Evolutionary conservation across 1,140 invertebrate genomes (phyloP).

Genomic region (Heliconius hermathena): DNA sequence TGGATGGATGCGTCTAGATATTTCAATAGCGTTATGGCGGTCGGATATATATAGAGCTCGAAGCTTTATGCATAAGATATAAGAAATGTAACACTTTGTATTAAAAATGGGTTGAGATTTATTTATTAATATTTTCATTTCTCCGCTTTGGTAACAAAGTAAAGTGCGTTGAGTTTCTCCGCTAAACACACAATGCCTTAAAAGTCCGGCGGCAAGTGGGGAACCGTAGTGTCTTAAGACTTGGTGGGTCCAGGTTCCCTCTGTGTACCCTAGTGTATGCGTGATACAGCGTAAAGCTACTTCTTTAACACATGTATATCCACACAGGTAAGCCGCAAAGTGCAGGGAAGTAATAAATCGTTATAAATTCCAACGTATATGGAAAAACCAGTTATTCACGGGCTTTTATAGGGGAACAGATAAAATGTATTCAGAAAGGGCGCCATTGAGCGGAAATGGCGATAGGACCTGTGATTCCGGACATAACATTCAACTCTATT

Average conservation of each 20-base stretch:
- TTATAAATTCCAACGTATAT: conserved; percentile 1
- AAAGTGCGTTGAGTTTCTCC: too few relatives aligned
- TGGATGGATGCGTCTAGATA: conserved; percentile 46
- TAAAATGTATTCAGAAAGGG: conserved; percentile 3
- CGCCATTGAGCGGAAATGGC: conserved; percentile 15
- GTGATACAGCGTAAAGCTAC: too few relatives aligned
- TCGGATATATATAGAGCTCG: background rate
- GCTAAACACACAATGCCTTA: too few relatives aligned
- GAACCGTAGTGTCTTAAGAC: too few relatives aligned
- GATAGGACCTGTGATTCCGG: conserved; percentile 18
- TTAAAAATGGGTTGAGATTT: too few relatives aligned
- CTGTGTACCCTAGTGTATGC: too few relatives aligned
- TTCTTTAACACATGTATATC: too few relatives aligned
- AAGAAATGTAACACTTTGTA: too few relatives aligned
- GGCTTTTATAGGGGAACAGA: conserved; percentile 11
- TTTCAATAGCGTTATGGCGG: conserved; percentile 37
- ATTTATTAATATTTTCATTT: too few relatives aligned
- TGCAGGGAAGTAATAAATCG: conserved; percentile 3
- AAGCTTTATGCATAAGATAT: background rate
- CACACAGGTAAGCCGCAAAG: background rate
- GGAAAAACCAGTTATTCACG: conserved; percentile 19
- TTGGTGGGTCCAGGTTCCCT: too few relatives aligned
- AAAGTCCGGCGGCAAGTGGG: too few relatives aligned
- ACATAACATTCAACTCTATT: conserved; percentile 5
- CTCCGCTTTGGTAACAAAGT: too few relatives aligned